phyloP scores from a whole-genome alignment of 1,140 invertebrate species.

The Eumaeus atala region DNA sequence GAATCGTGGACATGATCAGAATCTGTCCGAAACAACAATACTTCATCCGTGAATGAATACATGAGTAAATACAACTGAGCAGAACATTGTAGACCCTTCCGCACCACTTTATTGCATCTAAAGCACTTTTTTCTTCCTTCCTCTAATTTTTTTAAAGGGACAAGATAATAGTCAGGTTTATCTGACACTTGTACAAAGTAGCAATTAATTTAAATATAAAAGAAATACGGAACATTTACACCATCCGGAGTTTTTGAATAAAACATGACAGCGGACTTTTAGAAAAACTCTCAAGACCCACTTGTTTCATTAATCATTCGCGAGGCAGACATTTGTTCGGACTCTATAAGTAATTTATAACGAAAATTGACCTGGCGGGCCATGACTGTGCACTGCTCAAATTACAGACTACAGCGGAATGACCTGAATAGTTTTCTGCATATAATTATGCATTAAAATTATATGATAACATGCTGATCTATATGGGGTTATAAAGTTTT shows the following conservation, averaged over 20 bases:
- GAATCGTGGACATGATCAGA: background rate
- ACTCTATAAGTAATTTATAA: constrained; percentile 18
- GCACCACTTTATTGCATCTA: background rate
- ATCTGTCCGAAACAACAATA: background rate
- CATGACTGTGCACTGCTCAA: background rate
- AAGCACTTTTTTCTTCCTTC: background rate
- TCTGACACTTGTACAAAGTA: background rate
- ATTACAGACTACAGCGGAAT: background rate
- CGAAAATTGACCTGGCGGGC: constrained; percentile 21
- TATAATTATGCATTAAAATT: too few relatives aligned
- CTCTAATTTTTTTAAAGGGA: background rate
- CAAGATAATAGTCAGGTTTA: too few relatives aligned
- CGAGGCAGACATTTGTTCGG: constrained; percentile 16
- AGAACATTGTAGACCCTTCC: background rate
- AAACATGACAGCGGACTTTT: constrained; percentile 27
- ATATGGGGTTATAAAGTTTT: too few relatives aligned
- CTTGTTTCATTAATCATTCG: constrained; percentile 23
- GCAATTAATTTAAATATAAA: constrained; percentile 9
- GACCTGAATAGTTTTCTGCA: too few relatives aligned
- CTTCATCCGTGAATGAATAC: background rate
- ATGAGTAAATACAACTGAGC: too few relatives aligned
- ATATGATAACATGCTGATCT: too few relatives aligned
- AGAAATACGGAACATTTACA: constrained; percentile 22
- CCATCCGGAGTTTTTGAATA: constrained; percentile 19
- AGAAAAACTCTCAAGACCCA: constrained; percentile 12